Evolutionary conservation across 1,140 invertebrate species (phyloP), one percentile per base, ranked within the genome.

Genomic region (Fopius arisanus): DNA sequence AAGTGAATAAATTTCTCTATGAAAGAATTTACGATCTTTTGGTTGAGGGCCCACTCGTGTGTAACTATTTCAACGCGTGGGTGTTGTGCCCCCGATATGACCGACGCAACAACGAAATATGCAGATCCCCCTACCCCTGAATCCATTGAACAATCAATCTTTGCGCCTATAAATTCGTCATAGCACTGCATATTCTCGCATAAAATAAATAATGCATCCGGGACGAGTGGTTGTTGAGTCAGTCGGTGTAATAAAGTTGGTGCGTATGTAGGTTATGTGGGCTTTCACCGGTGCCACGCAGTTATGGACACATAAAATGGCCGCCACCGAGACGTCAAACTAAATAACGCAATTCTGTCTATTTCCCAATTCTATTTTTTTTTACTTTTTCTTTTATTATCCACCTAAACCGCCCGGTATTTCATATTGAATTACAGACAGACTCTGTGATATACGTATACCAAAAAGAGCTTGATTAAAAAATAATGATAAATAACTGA

Each of bases 181-280:
- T 63, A 66, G 40, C 28, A 54, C 70, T 33, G 26, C 62, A 67
- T 51, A 72, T 72, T 40, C 33, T 31, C 59, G 21, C 59, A 63
- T 72, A 65, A 72, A 72, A 72, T 65, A 72, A 65, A 72, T 72
- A 72, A 72, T 72, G 33, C 26, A 72, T 72, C 59, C 59, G 19
- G 51, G 16, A 29, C 28, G 51, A 14, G 59, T 37, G 31, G 43
- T 37, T 59, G 23, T 59, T 26, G 54, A 59, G 54, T 59, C 23
- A 23, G 5, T 23, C 12, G 54, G 54, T 19, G 43, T 48, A 48
- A 48, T 48, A 48, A 59, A 26, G 14, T 59, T 59, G n/a, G 54
- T 59, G 54, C 21, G 54, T 59, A 14, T 59, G 14, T 28, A 59
- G 54, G 19, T 26, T 59, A 26, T 59, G 12, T 28, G 54, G 21